phyloP scores from a whole-genome alignment of 2,797 vertebrate species.

The Rallus crepitans region DNA sequence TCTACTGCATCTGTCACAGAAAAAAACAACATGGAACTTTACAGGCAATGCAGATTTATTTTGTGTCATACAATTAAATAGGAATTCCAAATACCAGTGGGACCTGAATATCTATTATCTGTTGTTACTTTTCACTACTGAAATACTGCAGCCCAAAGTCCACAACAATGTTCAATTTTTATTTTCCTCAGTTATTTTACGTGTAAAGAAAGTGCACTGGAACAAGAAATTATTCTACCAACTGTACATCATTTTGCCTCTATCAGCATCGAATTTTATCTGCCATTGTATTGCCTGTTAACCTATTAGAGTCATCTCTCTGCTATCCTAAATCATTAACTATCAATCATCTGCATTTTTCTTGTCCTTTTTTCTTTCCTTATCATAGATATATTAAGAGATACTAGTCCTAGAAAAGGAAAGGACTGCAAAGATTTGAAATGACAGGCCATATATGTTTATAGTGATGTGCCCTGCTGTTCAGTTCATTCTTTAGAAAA shows the following conservation, averaged over 20 bases:
- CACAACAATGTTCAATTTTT: not conserved
- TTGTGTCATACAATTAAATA: not conserved
- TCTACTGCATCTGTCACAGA: not conserved
- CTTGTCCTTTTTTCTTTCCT: not conserved
- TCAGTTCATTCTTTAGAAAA: not conserved
- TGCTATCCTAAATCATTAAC: not conserved
- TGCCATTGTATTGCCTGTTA: not conserved
- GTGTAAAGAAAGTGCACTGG: not conserved
- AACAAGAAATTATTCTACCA: not conserved
- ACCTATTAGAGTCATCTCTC: not conserved
- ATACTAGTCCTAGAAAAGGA: not conserved
- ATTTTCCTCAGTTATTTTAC: not conserved
- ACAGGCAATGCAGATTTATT: not conserved
- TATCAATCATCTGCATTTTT: not conserved
- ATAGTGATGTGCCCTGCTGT: not conserved
- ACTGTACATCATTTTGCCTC: fast-evolving
- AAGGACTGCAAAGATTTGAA: not conserved
- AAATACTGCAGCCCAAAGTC: not conserved
- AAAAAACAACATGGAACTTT: not conserved
- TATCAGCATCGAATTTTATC: not conserved
- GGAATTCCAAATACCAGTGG: not conserved
- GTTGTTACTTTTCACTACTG: not conserved
- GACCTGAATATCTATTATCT: not conserved
- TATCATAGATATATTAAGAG: not conserved
- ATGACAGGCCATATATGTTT: not conserved